Percentiles rank a stretch among this genome's conserved stretches.
These are phyloP conservation scores for Nesometra sesokonis DNA, from an alignment of 35 echinoderm and acorn worm genomes.

Conservation along the genomic window DNA sequence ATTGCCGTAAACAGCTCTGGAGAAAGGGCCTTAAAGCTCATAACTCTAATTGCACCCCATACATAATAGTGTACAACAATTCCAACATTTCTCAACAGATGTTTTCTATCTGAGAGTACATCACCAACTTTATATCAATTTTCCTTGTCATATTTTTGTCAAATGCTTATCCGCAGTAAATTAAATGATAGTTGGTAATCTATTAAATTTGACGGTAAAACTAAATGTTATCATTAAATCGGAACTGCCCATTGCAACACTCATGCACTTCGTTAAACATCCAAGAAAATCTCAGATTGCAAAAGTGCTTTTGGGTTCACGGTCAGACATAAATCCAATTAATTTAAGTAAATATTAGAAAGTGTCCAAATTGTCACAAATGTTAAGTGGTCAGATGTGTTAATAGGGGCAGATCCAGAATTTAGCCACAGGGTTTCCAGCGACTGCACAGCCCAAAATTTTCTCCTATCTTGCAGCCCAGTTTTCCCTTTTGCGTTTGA, in stretches of 20 bases:
- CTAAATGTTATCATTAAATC: background rate
- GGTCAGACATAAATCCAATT: background rate
- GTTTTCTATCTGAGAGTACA: background rate
- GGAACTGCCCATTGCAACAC: background rate
- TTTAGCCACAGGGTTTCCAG: too few relatives aligned
- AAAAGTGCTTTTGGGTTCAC: background rate
- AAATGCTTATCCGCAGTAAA: background rate
- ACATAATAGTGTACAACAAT: too few relatives aligned
- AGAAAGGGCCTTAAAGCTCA: too few relatives aligned
- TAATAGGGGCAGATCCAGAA: too few relatives aligned
- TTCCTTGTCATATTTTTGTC: background rate
- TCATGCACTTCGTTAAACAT: background rate
- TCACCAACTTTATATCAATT: background rate
- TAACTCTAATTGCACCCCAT: too few relatives aligned
- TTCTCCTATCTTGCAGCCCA: too few relatives aligned
- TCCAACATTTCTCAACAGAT: background rate
- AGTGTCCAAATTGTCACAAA: background rate
- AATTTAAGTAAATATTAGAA: background rate
- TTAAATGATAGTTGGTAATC: background rate
- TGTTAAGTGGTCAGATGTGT: background rate
- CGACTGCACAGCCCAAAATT: too few relatives aligned
- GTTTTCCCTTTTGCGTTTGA: too few relatives aligned
- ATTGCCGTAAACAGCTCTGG: too few relatives aligned
- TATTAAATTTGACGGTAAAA: background rate
- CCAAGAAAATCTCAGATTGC: background rate